Base-by-base conservation (phyloP, 2,797 vertebrate genomes). In the Catharus ustulatus region DNA sequence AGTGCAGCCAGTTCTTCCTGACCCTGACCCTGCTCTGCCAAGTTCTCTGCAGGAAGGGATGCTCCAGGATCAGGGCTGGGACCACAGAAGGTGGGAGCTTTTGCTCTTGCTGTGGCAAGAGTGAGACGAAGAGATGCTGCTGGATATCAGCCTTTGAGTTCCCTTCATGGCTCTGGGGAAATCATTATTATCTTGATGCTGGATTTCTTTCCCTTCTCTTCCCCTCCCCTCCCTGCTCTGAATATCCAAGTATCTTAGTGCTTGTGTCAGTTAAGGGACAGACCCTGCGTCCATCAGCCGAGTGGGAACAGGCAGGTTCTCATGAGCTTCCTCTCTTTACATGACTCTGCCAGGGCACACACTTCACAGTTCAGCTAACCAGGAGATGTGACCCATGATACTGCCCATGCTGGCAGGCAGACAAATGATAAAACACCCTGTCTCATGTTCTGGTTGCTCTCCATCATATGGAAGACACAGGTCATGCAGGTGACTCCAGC, bases 141-240 rank as follows among this genome's bases (percentile, higher is more conserved):
- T 93, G 90, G 87, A 54, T 87, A 67, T 82, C 87, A 86, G 79
- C 54, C 27, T 87, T 83, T 15, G 78, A 87, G 36, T 49, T 94
- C 79, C 82, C 78, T 83, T 62, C 69, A 24, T 0, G 40, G 82
- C 84, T 95, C 91, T 93, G 55, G 80, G 80, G 92, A 91, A 94
- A 95, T 91, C 84, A 93, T 49, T 5, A 95, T 86, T 90, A 94
- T 89, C 92, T 76, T 63, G 82, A 92, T 88, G 82, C 73, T 76
- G 89, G 66, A 19, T 79, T 93, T 94, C 76, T 68, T 83, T 51
- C 30, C 46, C 69, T 81, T 86, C 62, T 75, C 81, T 74, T 78
- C 38, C 36, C 51, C 68, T 83, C 87, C 63, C 84, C 40, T 80
- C 87, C 27, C 76, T 90, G 69, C 51, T 96, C 81, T 79, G 90